Base-by-base conservation (phyloP, 2,113 vertebrate species). In the Colistium nudipinnis region DNA sequence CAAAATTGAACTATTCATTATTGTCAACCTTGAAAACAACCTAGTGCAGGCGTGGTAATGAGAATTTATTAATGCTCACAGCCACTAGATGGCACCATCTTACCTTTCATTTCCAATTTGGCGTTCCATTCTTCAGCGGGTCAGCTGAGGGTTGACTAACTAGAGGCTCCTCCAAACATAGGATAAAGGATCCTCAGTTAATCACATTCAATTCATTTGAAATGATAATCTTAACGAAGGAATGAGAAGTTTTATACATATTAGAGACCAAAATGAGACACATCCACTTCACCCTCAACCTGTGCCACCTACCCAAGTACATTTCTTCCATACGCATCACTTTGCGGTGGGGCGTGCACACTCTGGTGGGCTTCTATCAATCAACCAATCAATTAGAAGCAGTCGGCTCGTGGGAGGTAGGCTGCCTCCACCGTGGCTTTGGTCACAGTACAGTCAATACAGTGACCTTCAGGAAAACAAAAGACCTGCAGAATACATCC, bases 61-160 rank as follows among this genome's bases (percentile, higher is more conserved):
- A 74, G 31, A 61, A 70, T 72, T 14, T 70, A 74, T 83, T 72
- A 52, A 64, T 4, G 6, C 54, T 55, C 27, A 14, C 6, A 43
- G 54, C 89, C 91, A 88, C 91, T 89, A 92, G 91, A 88, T 92
- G 90, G 89, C 88, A 77, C 31, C 59, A 69, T 87, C 63, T 38
- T 61, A 74, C 76, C 78, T 85, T 89, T 86, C 69, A 83, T 86
- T 76, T 80, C 11, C 49, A 81, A 83, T 85, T 86, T 65, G 25
- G 19, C 12, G 30, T 62, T 41, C 53, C 67, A 83, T 88, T 78
- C 36, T 47, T 81, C 72, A 81, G 41, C 60, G 57, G 60, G 69
- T 79, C 68, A 70, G 70, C 31, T 69, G 44, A 74, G 53, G 66
- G 28, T 60, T 47, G 54, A 56, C 35, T 48, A n/a, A 31, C 1